Percentiles rank a stretch among this genome's conserved stretches.
Conservation (phyloP, 92 coral and sea anemone species). For the Ricordea florida region DNA sequence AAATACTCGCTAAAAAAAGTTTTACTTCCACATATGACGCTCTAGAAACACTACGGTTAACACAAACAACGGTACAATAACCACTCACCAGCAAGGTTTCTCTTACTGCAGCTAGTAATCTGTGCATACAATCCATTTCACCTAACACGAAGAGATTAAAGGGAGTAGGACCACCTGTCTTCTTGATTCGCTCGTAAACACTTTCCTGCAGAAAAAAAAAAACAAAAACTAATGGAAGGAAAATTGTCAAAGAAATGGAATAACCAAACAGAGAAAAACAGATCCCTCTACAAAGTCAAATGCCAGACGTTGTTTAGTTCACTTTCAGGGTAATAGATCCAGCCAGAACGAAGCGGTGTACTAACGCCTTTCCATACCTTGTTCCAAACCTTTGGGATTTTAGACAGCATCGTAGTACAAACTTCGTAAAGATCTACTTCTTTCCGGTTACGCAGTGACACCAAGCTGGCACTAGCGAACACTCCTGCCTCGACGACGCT, state of each 20-base stretch:
- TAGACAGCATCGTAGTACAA: slow-evolving; percentile 78
- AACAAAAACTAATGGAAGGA: not conserved
- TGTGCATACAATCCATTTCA: slow-evolving; percentile 93
- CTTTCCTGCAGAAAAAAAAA: slow-evolving; percentile 63
- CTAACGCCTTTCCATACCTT: slow-evolving; percentile 56
- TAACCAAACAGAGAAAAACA: not conserved
- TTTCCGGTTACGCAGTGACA: slow-evolving; percentile 70
- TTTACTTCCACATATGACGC: no score
- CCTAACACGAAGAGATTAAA: slow-evolving; percentile 90
- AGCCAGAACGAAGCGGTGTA: not conserved
- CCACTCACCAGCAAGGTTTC: slow-evolving; percentile 83
- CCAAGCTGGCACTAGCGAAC: slow-evolving; percentile 97
- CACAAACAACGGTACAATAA: not conserved
- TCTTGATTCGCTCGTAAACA: slow-evolving; percentile 92
- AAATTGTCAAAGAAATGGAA: not conserved
- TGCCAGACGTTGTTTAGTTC: not conserved
- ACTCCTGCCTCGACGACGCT: slow-evolving; percentile 82
- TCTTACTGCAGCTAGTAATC: slow-evolving; percentile 71
- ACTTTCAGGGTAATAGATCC: not conserved
- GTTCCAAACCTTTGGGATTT: slow-evolving; percentile 95
- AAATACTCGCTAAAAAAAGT: no score
- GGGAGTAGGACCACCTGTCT: slow-evolving; percentile 88
- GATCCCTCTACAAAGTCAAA: not conserved
- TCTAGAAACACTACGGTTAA: no score
- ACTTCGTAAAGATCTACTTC: slow-evolving; percentile 92